Evolutionary conservation across 2,888 invertebrate genomes (phyloP).

Genomic region (Sussaba pulchella): DNA sequence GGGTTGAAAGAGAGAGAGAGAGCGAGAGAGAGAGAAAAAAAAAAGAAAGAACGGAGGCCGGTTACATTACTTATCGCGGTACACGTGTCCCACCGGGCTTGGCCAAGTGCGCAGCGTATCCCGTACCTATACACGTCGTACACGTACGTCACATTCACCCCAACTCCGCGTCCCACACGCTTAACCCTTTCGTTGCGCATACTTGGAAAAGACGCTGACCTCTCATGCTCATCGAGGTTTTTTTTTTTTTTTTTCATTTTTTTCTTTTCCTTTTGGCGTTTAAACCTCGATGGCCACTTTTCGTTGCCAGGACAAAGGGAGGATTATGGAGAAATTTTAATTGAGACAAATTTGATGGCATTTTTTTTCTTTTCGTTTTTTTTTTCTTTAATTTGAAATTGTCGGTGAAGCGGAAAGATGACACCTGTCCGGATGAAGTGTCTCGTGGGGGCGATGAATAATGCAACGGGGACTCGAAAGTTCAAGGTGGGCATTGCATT

Average conservation of each 20-base stretch:
- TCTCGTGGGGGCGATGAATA: constrained; percentile 18
- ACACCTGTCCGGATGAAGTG: constrained; percentile 40
- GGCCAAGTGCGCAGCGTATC: constrained; percentile 73
- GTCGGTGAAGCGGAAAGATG: constrained; percentile 11
- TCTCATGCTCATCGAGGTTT: constrained; percentile 20
- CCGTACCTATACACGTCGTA: constrained; percentile 54
- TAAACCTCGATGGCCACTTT: neutral
- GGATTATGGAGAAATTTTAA: neutral
- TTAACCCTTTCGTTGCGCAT: constrained; percentile 34
- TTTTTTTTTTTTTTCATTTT: neutral
- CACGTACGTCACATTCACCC: constrained; percentile 44
- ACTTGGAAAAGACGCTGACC: constrained; percentile 55
- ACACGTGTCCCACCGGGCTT: constrained; percentile 82
- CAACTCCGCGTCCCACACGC: neutral
- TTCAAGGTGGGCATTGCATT: constrained; percentile 21
- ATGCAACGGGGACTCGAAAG: constrained; percentile 43
- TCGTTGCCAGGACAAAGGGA: neutral
- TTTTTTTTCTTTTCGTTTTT: constrained; percentile 8
- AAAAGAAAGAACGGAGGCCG: constrained; percentile 49
- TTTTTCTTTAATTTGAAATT: neutral
- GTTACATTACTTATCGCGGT: constrained; percentile 82
- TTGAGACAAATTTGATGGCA: neutral
- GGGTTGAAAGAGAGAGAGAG: constrained; percentile 26
- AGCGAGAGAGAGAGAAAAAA: constrained; percentile 42
- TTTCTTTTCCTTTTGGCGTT: neutral